Evolutionary conservation across 2,888 invertebrate genomes (phyloP), one percentile per base, ranked within the genome.

Genomic region (Beris chalybata): DNA sequence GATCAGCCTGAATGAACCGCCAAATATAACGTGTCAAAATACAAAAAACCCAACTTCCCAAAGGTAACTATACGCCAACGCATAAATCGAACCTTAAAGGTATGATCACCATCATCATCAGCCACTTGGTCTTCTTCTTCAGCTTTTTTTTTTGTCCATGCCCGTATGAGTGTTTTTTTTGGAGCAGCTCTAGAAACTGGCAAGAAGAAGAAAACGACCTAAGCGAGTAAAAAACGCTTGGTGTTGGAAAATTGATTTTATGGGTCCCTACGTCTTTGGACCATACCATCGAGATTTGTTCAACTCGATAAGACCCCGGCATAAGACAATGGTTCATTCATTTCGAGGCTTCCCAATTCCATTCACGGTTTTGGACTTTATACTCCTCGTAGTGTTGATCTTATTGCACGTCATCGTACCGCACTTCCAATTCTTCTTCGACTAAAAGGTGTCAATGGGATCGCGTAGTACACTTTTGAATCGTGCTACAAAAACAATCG

Each of bases 301-400:
- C 22, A 4, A 12, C 6, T 43, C 22, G 61, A 61, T 61, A 61
- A 43, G 6, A 32, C 9, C 22, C 22, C 31, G 5, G 50, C 61
- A 13, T 32, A 52, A 65, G 65, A 65, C 65, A 65, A 65, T 65
- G 65, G 47, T 54, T 65, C 65, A 65, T 65, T 65, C 65, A 65
- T 64, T 55, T 48, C 11, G 50, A 50, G 22, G 52, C 44, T 38
- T 13, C 12, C 32, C 43, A 45, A 48, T 56, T 65, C 56, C 65
- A 65, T 65, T 65, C 65, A 65, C 65, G 52, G 38, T 52, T 31
- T 48, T 7, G 31, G 38, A 30, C 30, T 32, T 38, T 29, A n/a
- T 29, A 5, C 50, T 59, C 22, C 22, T 22, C 22, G 22, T 61
- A 50, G 38, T 61, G 61, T 52, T 61, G 61, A 38, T 38, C 52